phyloP scores from a whole-genome alignment of 1,140 invertebrate species.

The Microplitis mediator region DNA sequence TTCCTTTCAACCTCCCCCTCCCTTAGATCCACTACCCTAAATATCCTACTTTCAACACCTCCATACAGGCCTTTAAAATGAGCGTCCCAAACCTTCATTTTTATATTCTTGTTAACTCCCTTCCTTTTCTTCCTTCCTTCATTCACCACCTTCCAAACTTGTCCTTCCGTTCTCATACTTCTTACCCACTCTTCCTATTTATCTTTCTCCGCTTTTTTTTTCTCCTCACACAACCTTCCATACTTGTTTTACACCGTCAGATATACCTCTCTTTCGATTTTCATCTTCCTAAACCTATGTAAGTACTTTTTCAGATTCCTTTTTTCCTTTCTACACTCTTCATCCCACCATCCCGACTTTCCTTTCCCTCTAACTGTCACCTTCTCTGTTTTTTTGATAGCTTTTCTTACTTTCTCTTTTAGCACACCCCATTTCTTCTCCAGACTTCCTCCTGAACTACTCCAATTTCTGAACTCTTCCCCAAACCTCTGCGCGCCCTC shows the following conservation, averaged over 20 bases:
- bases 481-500: not conserved
- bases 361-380: not conserved
- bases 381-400: not conserved
- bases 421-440: not conserved
- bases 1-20: no score
- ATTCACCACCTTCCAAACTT: no score
- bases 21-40: no score
- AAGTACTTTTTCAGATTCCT: not conserved
- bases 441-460: not conserved
- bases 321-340: constrained; percentile 7
- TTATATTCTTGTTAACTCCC: no score
- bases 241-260: not conserved
- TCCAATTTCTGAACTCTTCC: not conserved
- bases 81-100: no score
- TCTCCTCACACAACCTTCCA: not conserved
- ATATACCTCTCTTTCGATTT: not conserved
- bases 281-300: not conserved
- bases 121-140: no score
- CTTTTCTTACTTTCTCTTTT: not conserved
- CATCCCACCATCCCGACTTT: not conserved
- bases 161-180: no score
- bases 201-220: no score
- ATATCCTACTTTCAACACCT: no score
- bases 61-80: no score
- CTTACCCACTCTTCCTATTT: no score